Conservation (phyloP, 2,113 vertebrate species). For the Coturnix japonica region DNA sequence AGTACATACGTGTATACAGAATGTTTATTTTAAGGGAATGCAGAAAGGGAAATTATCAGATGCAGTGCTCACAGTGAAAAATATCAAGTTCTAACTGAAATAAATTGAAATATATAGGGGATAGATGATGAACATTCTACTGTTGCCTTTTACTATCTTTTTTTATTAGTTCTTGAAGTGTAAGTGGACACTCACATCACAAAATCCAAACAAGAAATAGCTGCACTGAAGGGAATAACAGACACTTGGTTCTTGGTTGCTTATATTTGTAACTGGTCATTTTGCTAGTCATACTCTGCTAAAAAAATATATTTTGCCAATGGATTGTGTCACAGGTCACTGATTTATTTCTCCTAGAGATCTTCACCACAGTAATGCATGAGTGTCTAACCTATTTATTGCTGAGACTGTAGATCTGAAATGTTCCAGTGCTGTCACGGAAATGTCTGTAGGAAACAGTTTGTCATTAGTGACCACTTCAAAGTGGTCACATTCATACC, state of each 20-base stretch:
- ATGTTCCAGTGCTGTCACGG: neutral
- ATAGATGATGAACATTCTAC: neutral
- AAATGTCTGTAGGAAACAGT: neutral
- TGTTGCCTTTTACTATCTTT: neutral
- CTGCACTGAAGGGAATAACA: neutral
- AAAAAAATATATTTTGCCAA: neutral
- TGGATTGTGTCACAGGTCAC: neutral
- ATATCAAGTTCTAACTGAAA: neutral
- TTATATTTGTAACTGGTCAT: neutral
- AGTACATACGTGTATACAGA: neutral
- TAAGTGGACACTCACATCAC: neutral
- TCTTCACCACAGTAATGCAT: neutral
- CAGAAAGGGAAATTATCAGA: neutral
- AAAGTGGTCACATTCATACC: rapidly evolving
- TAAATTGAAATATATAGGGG: neutral
- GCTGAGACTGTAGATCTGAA: neutral
- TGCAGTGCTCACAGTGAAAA: neutral
- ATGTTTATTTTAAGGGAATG: neutral
- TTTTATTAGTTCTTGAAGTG: neutral
- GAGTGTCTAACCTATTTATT: neutral
- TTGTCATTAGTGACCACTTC: neutral
- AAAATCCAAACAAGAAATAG: neutral
- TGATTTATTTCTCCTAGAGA: neutral
- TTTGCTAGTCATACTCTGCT: neutral
- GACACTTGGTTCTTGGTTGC: neutral